Conservation (phyloP, 2,888 invertebrate genomes). For the Ametastegia equiseti region DNA sequence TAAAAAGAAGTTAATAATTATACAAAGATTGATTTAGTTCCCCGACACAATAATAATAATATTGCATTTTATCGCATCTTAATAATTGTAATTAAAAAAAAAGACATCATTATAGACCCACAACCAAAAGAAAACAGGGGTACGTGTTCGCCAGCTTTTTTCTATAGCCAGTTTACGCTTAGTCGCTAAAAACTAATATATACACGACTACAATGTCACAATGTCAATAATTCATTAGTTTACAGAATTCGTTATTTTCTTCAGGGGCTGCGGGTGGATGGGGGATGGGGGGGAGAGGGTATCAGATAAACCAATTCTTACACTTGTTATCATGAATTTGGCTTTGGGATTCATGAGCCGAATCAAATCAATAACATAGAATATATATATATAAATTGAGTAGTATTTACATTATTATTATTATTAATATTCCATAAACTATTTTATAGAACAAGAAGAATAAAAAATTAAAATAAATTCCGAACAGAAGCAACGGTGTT, state of each 20-base stretch:
- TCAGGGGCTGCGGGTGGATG: too few species aligned
- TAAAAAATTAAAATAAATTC: not conserved
- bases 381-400: constrained; percentile 7
- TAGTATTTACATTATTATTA: constrained; percentile 38
- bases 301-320: constrained; percentile 23
- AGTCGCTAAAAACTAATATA: constrained; percentile 47
- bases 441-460: not conserved
- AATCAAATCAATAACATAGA: constrained; percentile 14
- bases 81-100: constrained; percentile 52
- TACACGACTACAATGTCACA: constrained; percentile 48
- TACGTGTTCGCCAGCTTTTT: constrained; percentile 19
- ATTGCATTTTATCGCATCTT: constrained; percentile 55
- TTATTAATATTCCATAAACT: constrained; percentile 1
- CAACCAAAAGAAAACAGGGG: constrained; percentile 53
- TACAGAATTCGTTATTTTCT: constrained; percentile 30
- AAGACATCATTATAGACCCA: constrained; percentile 57
- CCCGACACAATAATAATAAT: constrained; percentile 61
- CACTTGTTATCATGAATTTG: constrained; percentile 37
- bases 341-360: constrained; percentile 36
- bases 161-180: constrained; percentile 5
- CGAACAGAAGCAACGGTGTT: not conserved
- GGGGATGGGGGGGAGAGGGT: too few species aligned
- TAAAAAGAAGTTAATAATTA: constrained; percentile 58
- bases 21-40: constrained; percentile 63
- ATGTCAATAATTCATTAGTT: constrained; percentile 36